Evolutionary conservation across 2,797 vertebrate species (phyloP).

Genomic region (Rhyacichthys aspro): DNA sequence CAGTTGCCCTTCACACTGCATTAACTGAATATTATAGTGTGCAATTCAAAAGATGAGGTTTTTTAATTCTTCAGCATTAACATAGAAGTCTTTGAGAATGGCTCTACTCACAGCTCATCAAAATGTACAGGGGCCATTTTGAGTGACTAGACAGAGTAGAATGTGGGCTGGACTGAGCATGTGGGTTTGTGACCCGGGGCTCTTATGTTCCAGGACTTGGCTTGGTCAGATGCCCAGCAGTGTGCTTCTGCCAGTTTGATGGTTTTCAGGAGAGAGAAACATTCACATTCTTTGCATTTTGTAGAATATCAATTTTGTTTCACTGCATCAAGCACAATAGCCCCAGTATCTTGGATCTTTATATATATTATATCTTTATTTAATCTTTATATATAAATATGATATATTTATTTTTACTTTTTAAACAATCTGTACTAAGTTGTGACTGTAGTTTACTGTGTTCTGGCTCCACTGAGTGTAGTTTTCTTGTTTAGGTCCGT

Average conservation of each 20-base stretch:
- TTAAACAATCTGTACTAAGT: constrained; percentile 1
- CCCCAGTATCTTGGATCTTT: constrained; percentile 8
- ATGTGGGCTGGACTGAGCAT: constrained; percentile 65
- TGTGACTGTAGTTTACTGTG: constrained; percentile 21
- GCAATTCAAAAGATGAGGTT: neutral
- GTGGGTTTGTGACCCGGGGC: constrained; percentile 70
- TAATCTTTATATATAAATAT: too few species aligned
- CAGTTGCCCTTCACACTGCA: too few species aligned
- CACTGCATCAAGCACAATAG: neutral
- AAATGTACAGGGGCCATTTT: constrained; percentile 69
- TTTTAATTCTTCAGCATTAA: constrained; percentile 21
- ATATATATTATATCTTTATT: constrained; percentile 28
- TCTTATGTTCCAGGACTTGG: constrained; percentile 64
- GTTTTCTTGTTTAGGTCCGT: constrained; percentile 35
- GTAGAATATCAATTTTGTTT: constrained; percentile 62
- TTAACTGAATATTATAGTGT: too few species aligned
- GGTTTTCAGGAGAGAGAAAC: constrained; percentile 47
- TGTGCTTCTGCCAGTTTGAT: constrained; percentile 62
- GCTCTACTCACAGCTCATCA: constrained; percentile 57
- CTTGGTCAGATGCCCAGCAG: constrained; percentile 67
- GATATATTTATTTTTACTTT: constrained; percentile 31
- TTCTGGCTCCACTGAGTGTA: constrained; percentile 34
- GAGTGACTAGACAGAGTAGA: constrained; percentile 75
- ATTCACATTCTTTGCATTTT: constrained; percentile 69
- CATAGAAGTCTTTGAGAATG: constrained; percentile 40